A percentile compares a stretch with the other conserved stretches of the same genome.
phyloP scores from a whole-genome alignment of 2,888 invertebrate genomes.

The Crossocerus cetratus region DNA sequence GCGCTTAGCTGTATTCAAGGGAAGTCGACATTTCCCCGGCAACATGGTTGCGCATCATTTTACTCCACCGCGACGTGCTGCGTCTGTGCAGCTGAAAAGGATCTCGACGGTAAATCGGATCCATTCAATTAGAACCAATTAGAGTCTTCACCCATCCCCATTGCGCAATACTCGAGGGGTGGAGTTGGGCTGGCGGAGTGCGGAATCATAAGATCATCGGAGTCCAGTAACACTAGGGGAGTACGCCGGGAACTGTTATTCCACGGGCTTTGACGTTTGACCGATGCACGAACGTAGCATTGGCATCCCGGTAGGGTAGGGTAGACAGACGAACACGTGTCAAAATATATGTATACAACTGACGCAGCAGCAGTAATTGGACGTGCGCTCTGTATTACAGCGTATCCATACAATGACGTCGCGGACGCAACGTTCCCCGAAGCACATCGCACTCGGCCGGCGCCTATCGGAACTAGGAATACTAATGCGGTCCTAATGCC shows the following conservation, averaged over 20 bases:
- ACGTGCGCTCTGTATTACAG: slow-evolving; percentile 46
- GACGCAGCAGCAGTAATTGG: slow-evolving; percentile 52
- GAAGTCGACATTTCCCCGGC: no score
- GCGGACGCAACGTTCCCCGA: slow-evolving; percentile 40
- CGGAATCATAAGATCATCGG: slow-evolving; percentile 7
- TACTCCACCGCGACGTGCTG: no score
- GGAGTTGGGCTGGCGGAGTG: background rate
- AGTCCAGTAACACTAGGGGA: slow-evolving; percentile 35
- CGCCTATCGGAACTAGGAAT: slow-evolving; percentile 60
- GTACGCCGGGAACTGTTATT: slow-evolving; percentile 41
- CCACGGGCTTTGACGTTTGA: slow-evolving; percentile 28
- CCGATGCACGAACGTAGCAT: slow-evolving; percentile 23
- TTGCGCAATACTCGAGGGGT: no score
- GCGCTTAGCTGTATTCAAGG: no score
- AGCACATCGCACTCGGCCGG: slow-evolving; percentile 58
- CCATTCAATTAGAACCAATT: no score
- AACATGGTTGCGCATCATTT: no score
- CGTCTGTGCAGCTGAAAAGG: no score
- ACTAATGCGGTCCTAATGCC: slow-evolving; percentile 68
- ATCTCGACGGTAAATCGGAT: background rate
- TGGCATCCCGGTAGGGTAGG: slow-evolving; percentile 28
- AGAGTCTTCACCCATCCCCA: no score
- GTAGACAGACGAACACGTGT: no score
- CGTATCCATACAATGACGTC: slow-evolving; percentile 64
- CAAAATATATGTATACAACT: slow-evolving; percentile 40